Conservation (phyloP, 2,797 vertebrate species). For the Psittacula echo region DNA sequence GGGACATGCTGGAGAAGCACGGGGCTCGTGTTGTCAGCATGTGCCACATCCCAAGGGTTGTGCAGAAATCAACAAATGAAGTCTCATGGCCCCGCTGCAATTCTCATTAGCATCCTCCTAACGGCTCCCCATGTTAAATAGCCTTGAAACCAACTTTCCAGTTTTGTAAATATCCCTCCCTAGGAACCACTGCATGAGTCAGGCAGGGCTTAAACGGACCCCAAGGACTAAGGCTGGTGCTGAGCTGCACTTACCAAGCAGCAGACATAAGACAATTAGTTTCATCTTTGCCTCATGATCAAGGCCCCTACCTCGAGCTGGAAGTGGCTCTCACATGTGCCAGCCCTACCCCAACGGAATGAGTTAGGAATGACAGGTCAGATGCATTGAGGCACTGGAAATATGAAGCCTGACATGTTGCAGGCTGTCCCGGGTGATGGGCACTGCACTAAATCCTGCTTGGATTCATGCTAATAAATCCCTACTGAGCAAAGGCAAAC, state of each 20-base stretch:
- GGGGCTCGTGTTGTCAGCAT: background rate
- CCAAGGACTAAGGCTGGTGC: background rate
- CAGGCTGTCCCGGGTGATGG: background rate
- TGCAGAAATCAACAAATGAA: background rate
- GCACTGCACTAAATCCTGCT: background rate
- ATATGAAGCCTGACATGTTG: background rate
- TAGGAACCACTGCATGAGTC: background rate
- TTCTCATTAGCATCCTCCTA: constrained; percentile 35
- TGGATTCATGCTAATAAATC: background rate
- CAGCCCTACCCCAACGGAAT: background rate
- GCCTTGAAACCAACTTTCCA: constrained; percentile 14
- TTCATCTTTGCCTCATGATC: background rate
- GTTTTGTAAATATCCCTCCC: constrained; percentile 12
- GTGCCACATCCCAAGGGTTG: constrained; percentile 1
- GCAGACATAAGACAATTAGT: background rate
- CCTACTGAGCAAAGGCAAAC: background rate
- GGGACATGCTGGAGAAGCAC: accelerated
- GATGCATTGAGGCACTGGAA: accelerated
- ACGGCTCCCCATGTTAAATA: background rate
- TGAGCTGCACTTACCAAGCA: background rate
- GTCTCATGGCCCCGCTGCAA: background rate
- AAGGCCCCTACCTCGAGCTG: background rate
- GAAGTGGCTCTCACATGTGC: background rate
- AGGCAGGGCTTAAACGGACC: constrained; percentile 10
- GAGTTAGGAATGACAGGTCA: background rate